Percentiles rank a stretch among this genome's conserved stretches.
Evolutionary conservation across 2,888 invertebrate genomes (phyloP).

Genomic region (Calephelis perditalis): DNA sequence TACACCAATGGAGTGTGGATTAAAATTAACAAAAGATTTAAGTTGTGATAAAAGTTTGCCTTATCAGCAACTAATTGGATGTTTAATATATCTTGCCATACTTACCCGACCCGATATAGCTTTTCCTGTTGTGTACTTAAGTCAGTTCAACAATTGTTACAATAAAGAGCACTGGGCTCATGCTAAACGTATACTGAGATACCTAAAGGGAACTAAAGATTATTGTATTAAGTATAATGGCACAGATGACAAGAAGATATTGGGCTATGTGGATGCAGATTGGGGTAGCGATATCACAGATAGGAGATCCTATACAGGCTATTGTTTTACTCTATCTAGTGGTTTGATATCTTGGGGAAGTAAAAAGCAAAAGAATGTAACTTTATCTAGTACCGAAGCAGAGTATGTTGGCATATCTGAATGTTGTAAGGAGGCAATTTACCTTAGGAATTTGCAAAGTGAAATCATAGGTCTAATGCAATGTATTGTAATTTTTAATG

Average conservation of each 20-base stretch:
- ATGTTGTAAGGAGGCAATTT: no score
- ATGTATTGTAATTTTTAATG: no score
- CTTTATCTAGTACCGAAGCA: no score
- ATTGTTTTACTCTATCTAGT: slow-evolving; percentile 18
- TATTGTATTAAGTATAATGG: slow-evolving; percentile 19
- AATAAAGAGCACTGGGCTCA: slow-evolving; percentile 22
- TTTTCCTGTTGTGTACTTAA: slow-evolving; percentile 21
- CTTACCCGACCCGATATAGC: slow-evolving; percentile 23
- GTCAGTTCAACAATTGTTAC: slow-evolving; percentile 26
- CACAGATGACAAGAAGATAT: slow-evolving; percentile 13
- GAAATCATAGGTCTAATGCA: no score
- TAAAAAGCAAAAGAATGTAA: no score
- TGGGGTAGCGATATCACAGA: slow-evolving; percentile 22
- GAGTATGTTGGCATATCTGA: no score
- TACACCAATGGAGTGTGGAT: slow-evolving; percentile 22
- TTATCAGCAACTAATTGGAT: slow-evolving; percentile 21
- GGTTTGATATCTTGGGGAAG: no score
- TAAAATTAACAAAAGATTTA: slow-evolving; percentile 19
- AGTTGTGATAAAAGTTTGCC: slow-evolving; percentile 21
- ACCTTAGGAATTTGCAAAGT: no score
- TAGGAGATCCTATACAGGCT: slow-evolving; percentile 25
- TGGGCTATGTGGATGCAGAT: slow-evolving; percentile 22
- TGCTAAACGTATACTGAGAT: slow-evolving; percentile 22
- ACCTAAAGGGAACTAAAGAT: slow-evolving; percentile 21
- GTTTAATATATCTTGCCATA: slow-evolving; percentile 24